These are phyloP conservation scores for Rhopilema esculentum DNA, from an alignment of 30 jellyfish, hydroid and myxozoan species.

Conservation along the genomic window DNA sequence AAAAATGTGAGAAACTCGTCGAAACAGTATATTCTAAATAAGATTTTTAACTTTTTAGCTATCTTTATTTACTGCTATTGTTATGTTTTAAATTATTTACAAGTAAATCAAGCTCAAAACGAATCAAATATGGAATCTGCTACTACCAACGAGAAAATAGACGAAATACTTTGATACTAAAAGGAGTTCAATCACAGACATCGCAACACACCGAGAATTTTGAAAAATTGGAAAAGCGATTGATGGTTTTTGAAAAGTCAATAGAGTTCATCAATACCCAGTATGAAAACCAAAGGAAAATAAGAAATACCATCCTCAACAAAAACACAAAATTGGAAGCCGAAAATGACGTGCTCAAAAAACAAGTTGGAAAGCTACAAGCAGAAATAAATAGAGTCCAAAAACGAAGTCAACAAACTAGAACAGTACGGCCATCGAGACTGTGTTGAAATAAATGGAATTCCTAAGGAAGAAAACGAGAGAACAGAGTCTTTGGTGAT, in stretches of 20 bases:
- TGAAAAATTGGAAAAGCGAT: slow-evolving; percentile 3
- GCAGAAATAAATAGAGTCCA: neutral
- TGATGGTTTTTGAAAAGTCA: slow-evolving; percentile 15
- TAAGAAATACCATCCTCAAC: slow-evolving; percentile 1
- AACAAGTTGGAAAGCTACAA: neutral
- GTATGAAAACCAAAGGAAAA: slow-evolving; percentile 3
- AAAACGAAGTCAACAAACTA: neutral
- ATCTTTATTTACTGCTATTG: too few species aligned
- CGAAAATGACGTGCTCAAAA: neutral
- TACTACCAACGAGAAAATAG: too few species aligned
- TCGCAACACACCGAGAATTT: slow-evolving; percentile 18
- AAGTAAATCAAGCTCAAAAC: too few species aligned
- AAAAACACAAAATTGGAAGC: slow-evolving; percentile 34
- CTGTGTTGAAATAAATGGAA: slow-evolving; percentile 19
- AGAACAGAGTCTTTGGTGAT: slow-evolving; percentile 11
- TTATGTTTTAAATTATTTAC: too few species aligned
- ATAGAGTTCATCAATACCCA: slow-evolving; percentile 17
- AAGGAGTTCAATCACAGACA: too few species aligned
- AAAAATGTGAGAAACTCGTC: too few species aligned
- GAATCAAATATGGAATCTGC: too few species aligned
- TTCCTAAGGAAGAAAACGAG: slow-evolving; percentile 32
- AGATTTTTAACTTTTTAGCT: too few species aligned
- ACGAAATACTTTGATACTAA: too few species aligned
- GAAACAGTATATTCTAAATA: too few species aligned
- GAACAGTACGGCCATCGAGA: slow-evolving; percentile 45